Conservation (phyloP, 2,888 invertebrate genomes). For the Stenotaenia linearis region DNA sequence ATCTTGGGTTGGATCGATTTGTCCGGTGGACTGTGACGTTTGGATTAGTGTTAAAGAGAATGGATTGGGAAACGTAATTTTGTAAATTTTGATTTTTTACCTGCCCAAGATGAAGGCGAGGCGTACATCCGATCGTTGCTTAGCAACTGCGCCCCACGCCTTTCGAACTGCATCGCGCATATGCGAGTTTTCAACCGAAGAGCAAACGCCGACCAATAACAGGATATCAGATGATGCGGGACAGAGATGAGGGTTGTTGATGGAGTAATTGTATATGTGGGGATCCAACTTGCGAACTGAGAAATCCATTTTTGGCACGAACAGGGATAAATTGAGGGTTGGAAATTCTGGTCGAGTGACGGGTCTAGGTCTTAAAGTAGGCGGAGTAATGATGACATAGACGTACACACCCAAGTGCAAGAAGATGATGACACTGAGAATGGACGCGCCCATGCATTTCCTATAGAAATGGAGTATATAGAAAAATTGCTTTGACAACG, state of each 20-base stretch:
- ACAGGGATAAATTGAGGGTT: not conserved
- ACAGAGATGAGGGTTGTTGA: conserved; percentile 12
- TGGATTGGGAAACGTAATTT: too few relatives aligned
- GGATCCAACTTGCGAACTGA: conserved; percentile 8
- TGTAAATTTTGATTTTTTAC: not conserved
- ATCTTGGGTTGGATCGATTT: conserved; percentile 32
- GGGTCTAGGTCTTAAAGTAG: not conserved
- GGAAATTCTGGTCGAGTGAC: not conserved
- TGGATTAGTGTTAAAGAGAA: too few relatives aligned
- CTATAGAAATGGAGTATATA: not conserved
- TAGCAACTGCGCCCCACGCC: conserved; percentile 41
- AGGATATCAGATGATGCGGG: conserved; percentile 4
- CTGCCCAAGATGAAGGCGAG: conserved; percentile 37
- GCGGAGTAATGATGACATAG: not conserved
- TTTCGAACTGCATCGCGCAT: conserved; percentile 41
- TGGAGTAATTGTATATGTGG: conserved; percentile 28
- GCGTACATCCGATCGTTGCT: conserved; percentile 39
- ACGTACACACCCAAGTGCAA: not conserved
- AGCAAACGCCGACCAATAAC: conserved; percentile 27
- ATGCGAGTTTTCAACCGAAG: not conserved
- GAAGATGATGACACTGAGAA: not conserved
- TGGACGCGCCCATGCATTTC: conserved; percentile 2
- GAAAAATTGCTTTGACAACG: not conserved
- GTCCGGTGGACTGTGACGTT: not conserved
- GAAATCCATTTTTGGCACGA: not conserved